These are phyloP conservation scores for Hoplodrina ambigua DNA, from an alignment of 2,888 invertebrate genomes.

Conservation along the genomic window DNA sequence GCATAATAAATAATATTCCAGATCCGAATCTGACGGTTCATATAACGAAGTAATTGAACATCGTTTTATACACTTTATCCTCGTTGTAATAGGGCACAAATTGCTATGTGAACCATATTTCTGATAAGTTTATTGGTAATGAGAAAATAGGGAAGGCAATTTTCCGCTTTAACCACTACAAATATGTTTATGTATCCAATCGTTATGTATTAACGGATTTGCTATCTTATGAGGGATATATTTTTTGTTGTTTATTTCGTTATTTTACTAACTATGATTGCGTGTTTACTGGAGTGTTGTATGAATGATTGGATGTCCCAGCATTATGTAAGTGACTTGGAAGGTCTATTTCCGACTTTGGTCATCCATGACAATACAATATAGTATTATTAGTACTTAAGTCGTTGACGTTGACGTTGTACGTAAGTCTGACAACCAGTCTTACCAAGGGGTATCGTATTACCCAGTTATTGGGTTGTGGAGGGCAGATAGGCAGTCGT, in stretches of 20 bases:
- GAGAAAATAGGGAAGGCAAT: constrained; percentile 53
- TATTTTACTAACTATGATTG: constrained; percentile 38
- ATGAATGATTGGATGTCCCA: constrained; percentile 17
- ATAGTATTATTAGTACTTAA: not conserved
- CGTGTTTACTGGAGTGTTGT: constrained; percentile 13
- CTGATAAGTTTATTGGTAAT: constrained; percentile 40
- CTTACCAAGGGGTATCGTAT: no score
- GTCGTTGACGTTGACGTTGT: no score
- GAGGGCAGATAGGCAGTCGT: no score
- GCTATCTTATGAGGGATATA: constrained; percentile 31
- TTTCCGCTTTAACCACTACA: constrained; percentile 55
- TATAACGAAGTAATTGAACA: constrained; percentile 13
- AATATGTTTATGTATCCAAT: constrained; percentile 55
- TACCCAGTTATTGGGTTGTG: no score
- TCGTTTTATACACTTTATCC: not conserved
- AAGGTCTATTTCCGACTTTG: constrained; percentile 17
- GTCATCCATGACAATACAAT: not conserved
- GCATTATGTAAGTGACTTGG: not conserved
- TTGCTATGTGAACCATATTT: constrained; percentile 14
- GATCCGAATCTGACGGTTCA: constrained; percentile 36
- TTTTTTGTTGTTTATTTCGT: constrained; percentile 29
- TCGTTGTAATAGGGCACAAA: constrained; percentile 17
- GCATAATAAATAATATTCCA: constrained; percentile 45
- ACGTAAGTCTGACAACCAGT: no score
- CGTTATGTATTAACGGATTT: constrained; percentile 49